These are phyloP conservation scores for Idris sp. DNA, from an alignment of 1,140 invertebrate genomes.

Conservation along the genomic window DNA sequence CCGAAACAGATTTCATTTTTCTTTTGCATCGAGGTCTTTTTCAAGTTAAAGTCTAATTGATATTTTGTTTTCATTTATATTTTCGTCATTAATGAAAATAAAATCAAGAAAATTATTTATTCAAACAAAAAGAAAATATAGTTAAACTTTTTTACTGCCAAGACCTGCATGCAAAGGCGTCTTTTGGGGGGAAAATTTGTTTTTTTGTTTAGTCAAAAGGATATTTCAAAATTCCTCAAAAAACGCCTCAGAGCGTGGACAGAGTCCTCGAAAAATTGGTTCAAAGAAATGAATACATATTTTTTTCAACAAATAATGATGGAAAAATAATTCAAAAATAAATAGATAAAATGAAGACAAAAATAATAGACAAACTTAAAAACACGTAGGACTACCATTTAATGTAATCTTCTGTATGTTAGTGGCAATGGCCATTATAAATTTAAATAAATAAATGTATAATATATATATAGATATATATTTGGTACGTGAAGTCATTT, in stretches of 20 bases:
- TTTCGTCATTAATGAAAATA: too few relatives aligned
- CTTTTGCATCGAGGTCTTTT: slow-evolving; percentile 43
- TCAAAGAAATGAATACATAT: too few relatives aligned
- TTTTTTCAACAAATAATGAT: too few relatives aligned
- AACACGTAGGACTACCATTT: slow-evolving; percentile 59
- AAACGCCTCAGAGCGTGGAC: slow-evolving; percentile 38
- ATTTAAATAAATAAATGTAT: slow-evolving; percentile 63
- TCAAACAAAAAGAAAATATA: too few relatives aligned
- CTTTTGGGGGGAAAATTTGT: slow-evolving; percentile 33
- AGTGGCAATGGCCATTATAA: slow-evolving; percentile 66
- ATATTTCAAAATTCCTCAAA: slow-evolving; percentile 23
- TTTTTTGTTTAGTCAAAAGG: slow-evolving; percentile 14
- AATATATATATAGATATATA: slow-evolving; percentile 71
- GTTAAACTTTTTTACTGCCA: slow-evolving; percentile 24
- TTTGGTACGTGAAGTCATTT: slow-evolving; percentile 76
- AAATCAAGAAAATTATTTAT: too few relatives aligned
- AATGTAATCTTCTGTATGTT: slow-evolving; percentile 64
- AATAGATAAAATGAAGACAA: slow-evolving; percentile 52
- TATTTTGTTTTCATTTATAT: too few relatives aligned
- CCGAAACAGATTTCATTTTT: too few relatives aligned
- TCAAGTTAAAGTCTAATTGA: slow-evolving; percentile 29
- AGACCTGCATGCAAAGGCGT: slow-evolving; percentile 49
- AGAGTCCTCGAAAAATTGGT: slow-evolving; percentile 49
- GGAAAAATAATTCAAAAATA: slow-evolving; percentile 36
- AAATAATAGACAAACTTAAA: slow-evolving; percentile 55